These are phyloP conservation scores for Xanthorhoe spadicearia DNA, from an alignment of 2,888 invertebrate species.

Conservation along the genomic window DNA sequence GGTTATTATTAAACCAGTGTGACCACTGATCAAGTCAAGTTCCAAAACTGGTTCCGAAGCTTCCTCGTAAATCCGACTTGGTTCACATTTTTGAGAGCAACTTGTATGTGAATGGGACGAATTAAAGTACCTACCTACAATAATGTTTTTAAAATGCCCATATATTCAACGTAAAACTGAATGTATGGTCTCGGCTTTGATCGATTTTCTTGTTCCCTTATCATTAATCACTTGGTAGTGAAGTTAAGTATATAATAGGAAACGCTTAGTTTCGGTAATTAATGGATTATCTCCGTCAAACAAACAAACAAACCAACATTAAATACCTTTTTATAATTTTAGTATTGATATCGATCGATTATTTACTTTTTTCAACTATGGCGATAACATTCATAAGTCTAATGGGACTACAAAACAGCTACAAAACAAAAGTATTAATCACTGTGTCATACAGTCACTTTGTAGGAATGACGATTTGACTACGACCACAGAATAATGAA, in stretches of 20 bases:
- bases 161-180: not conserved
- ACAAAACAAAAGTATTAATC: no score
- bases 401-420: no score
- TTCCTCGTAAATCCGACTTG: slow-evolving; percentile 30
- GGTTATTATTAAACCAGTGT: slow-evolving; percentile 28
- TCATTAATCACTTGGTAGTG: not conserved
- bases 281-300: no score
- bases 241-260: not conserved
- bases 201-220: not conserved
- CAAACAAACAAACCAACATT: no score
- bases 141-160: not conserved
- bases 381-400: no score
- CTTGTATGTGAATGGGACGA: slow-evolving; percentile 6
- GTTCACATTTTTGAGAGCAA: slow-evolving; percentile 22
- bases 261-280: no score
- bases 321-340: no score
- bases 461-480: no score
- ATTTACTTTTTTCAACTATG: no score
- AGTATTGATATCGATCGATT: no score
- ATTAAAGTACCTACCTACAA: not conserved
- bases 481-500: no score
- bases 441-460: no score
- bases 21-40: slow-evolving; percentile 25
- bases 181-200: not conserved
- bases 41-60: slow-evolving; percentile 31